A percentile compares a stretch with the other conserved stretches of the same genome.
Conservation (phyloP, 2,797 vertebrate genomes). For the Acestrorhynchus altus region DNA sequence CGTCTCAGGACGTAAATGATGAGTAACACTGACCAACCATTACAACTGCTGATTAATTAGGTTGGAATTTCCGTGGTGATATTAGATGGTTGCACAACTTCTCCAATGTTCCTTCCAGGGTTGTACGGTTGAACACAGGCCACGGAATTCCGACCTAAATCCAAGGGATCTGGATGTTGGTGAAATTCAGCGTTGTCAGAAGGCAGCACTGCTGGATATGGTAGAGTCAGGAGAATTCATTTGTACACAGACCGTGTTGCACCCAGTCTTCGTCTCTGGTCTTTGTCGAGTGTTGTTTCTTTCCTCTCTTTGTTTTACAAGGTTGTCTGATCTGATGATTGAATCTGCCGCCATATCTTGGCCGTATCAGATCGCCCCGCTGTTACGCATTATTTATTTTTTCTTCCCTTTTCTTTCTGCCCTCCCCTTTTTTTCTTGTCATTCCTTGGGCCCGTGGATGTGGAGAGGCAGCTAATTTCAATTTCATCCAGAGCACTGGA, state of each 20-base stretch:
- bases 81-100: no score
- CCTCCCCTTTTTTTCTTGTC: conserved; percentile 44
- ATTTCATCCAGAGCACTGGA: conserved; percentile 59
- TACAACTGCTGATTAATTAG: no score
- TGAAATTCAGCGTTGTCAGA: not conserved
- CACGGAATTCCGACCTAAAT: not conserved
- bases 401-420: conserved; percentile 22
- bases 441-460: conserved; percentile 50
- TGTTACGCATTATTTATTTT: conserved; percentile 55
- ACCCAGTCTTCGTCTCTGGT: not conserved
- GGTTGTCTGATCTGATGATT: conserved; percentile 56
- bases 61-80: no score
- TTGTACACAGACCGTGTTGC: not conserved
- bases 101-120: no score
- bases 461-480: conserved; percentile 66
- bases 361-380: conserved; percentile 12
- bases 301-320: conserved; percentile 42
- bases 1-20: no score
- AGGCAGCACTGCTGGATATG: not conserved
- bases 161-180: not conserved
- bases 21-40: no score
- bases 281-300: not conserved
- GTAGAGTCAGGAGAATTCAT: not conserved
- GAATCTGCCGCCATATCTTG: conserved; percentile 48
- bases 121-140: not conserved